Percentiles rank a stretch among this genome's conserved stretches.
These are phyloP conservation scores for Ichneumoninae sp. DNA, from an alignment of 2,888 invertebrate genomes.

Conservation along the genomic window DNA sequence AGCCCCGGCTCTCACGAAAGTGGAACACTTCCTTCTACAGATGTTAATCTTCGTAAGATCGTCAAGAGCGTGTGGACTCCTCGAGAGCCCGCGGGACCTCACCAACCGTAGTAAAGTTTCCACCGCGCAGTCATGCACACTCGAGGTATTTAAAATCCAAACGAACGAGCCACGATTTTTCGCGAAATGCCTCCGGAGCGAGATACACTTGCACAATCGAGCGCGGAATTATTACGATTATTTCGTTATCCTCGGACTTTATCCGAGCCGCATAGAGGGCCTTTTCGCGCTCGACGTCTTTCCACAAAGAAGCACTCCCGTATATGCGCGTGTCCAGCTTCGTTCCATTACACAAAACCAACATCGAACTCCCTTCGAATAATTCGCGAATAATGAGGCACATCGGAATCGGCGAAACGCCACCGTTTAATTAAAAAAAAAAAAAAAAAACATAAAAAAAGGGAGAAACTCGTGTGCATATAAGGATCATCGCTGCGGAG, in stretches of 20 bases:
- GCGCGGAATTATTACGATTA: slow-evolving; percentile 61
- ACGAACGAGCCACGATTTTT: slow-evolving; percentile 56
- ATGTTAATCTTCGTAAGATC: slow-evolving; percentile 76
- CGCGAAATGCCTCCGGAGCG: slow-evolving; percentile 46
- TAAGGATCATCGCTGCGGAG: slow-evolving; percentile 56
- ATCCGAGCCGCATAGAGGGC: slow-evolving; percentile 36
- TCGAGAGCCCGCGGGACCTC: slow-evolving; percentile 33
- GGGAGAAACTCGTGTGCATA: slow-evolving; percentile 33
- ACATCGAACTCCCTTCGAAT: slow-evolving; percentile 8
- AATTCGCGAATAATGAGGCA: slow-evolving; percentile 62
- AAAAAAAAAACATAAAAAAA: too few relatives aligned
- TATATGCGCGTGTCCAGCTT: slow-evolving; percentile 3
- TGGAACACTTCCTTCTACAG: slow-evolving; percentile 79
- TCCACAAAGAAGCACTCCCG: slow-evolving; percentile 8
- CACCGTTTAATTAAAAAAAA: slow-evolving; percentile 56
- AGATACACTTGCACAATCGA: slow-evolving; percentile 59
- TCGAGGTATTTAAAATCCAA: slow-evolving; percentile 43
- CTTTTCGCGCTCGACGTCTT: slow-evolving; percentile 9
- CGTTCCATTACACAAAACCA: slow-evolving; percentile 26
- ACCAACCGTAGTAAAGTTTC: slow-evolving; percentile 3
- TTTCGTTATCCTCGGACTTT: slow-evolving; percentile 61
- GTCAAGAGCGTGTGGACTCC: slow-evolving; percentile 55
- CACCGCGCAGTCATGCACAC: neutral
- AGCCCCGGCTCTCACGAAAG: slow-evolving; percentile 73
- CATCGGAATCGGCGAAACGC: slow-evolving; percentile 36